Evolutionary conservation across 2,888 invertebrate genomes (phyloP).

Genomic region (Baccha elongata): DNA sequence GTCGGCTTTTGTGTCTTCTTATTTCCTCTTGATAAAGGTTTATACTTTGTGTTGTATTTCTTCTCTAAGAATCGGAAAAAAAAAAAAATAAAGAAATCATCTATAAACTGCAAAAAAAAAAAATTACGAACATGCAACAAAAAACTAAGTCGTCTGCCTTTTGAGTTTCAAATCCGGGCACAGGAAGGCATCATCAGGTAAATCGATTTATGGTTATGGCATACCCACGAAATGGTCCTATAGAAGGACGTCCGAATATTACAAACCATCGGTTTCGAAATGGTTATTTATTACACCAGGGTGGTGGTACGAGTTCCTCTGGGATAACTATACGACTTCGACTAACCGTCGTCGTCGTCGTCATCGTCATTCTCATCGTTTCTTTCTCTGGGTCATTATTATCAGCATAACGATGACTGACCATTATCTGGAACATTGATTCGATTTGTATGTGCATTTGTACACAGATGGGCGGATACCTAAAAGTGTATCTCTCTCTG

Average conservation of each 20-base stretch:
- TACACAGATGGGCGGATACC: slow-evolving; percentile 70
- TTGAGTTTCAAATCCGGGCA: slow-evolving; percentile 11
- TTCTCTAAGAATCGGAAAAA: slow-evolving; percentile 12
- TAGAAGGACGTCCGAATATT: slow-evolving; percentile 42
- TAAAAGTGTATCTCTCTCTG: slow-evolving; percentile 44
- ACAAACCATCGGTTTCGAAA: slow-evolving; percentile 62
- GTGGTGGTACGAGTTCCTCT: slow-evolving; percentile 27
- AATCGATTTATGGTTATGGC: neutral
- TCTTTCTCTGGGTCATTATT: slow-evolving; percentile 67
- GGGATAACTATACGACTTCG: slow-evolving; percentile 1
- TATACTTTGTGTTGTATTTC: slow-evolving; percentile 33
- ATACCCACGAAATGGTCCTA: slow-evolving; percentile 4
- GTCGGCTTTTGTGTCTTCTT: slow-evolving; percentile 57
- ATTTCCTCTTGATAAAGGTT: slow-evolving; percentile 41
- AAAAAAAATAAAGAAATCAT: too few species aligned
- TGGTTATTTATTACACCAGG: slow-evolving; percentile 69
- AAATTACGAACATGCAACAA: slow-evolving; percentile 24
- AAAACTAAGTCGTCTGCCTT: slow-evolving; percentile 28
- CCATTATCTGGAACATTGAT: slow-evolving; percentile 74
- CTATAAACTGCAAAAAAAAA: slow-evolving; percentile 8
- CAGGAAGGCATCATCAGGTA: slow-evolving; percentile 56
- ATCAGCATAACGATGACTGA: slow-evolving; percentile 73
- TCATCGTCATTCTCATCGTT: slow-evolving; percentile 17
- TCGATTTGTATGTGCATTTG: slow-evolving; percentile 73
- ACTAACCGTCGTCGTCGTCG: slow-evolving; percentile 13